A percentile compares a stretch with the other conserved stretches of the same genome.
These are phyloP conservation scores for Nannoperca obscura DNA, from an alignment of 2,797 vertebrate species.

Conservation along the genomic window DNA sequence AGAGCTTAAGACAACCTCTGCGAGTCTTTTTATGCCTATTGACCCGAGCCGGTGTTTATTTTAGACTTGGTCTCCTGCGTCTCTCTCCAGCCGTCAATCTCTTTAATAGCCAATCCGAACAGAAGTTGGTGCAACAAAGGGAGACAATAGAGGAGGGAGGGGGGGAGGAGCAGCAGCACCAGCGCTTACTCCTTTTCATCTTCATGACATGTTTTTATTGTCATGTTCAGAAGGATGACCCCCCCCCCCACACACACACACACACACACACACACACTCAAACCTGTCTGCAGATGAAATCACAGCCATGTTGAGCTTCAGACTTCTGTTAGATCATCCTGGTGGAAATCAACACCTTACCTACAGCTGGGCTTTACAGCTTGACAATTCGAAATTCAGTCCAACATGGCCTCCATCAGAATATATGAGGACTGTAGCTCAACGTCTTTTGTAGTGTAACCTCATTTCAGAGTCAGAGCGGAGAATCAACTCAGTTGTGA, in stretches of 20 bases:
- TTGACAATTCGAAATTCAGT: slow-evolving; percentile 13
- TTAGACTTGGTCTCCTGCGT: slow-evolving; percentile 7
- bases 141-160: neutral
- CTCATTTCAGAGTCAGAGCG: slow-evolving; percentile 4
- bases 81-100: slow-evolving; percentile 23
- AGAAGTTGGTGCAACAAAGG: slow-evolving; percentile 9
- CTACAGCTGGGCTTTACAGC: neutral
- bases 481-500: neutral
- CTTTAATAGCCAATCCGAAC: slow-evolving; percentile 23
- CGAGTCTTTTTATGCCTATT: slow-evolving; percentile 20
- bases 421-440: slow-evolving; percentile 20
- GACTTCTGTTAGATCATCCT: neutral
- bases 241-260: neutral
- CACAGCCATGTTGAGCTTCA: neutral
- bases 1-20: slow-evolving; percentile 13
- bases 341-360: slow-evolving; percentile 31
- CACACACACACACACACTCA: no score
- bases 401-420: neutral
- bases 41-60: slow-evolving; percentile 20
- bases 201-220: slow-evolving; percentile 30
- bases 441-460: slow-evolving; percentile 6
- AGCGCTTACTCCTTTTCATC: neutral
- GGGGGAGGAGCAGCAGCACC: slow-evolving; percentile 16
- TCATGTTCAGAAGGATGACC: slow-evolving; percentile 7
- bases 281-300: neutral